phyloP scores from a whole-genome alignment of 2,797 vertebrate species.

The Leptatherina wallacei region DNA sequence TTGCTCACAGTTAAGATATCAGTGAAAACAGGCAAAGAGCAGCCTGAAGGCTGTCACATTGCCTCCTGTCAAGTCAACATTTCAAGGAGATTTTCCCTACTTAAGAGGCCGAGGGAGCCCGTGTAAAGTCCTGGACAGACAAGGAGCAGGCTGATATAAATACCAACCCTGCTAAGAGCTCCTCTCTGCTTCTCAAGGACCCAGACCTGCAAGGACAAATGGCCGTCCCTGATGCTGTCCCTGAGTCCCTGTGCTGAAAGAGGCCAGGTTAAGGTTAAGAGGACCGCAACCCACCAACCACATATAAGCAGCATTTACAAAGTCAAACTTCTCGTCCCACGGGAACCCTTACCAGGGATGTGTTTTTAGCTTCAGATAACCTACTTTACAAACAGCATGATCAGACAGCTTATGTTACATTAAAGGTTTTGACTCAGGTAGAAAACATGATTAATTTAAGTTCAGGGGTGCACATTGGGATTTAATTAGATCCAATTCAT shows the following conservation, averaged over 20 bases:
- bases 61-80: slow-evolving; percentile 70
- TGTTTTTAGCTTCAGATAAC: slow-evolving; percentile 57
- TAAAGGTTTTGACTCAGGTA: slow-evolving; percentile 29
- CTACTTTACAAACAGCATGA: slow-evolving; percentile 47
- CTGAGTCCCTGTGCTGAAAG: slow-evolving; percentile 70
- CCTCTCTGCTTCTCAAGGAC: slow-evolving; percentile 69
- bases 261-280: slow-evolving; percentile 75
- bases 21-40: slow-evolving; percentile 46
- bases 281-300: slow-evolving; percentile 54
- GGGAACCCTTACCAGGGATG: slow-evolving; percentile 33
- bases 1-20: slow-evolving; percentile 51
- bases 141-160: slow-evolving; percentile 76
- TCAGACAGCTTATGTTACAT: slow-evolving; percentile 15
- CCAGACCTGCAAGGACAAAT: slow-evolving; percentile 77
- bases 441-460: slow-evolving; percentile 27
- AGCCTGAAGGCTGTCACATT: slow-evolving; percentile 59
- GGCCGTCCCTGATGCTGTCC: slow-evolving; percentile 68
- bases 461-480: slow-evolving; percentile 11
- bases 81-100: slow-evolving; percentile 73
- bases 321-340: slow-evolving; percentile 64
- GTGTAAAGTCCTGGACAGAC: slow-evolving; percentile 63
- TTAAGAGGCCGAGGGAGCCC: slow-evolving; percentile 66
- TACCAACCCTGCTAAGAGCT: slow-evolving; percentile 75
- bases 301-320: slow-evolving; percentile 56
- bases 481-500: slow-evolving; percentile 50